Evolutionary conservation across 1,140 invertebrate species (phyloP).

Genomic region (Nephotettix cincticeps): DNA sequence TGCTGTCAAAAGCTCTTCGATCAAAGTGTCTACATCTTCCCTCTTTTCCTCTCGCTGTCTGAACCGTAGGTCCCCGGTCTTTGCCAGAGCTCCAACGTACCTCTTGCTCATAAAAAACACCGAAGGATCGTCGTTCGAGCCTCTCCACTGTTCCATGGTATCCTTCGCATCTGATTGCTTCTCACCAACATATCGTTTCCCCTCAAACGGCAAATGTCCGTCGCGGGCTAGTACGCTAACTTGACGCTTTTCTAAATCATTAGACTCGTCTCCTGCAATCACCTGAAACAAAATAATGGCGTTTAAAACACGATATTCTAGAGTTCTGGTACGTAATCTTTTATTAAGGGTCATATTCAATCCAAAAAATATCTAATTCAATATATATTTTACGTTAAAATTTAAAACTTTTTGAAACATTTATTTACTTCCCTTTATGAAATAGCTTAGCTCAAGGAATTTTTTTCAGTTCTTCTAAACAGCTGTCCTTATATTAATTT

Average conservation of each 20-base stretch:
- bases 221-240: constrained; percentile 35
- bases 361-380: too few relatives aligned
- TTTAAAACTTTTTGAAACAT: too few relatives aligned
- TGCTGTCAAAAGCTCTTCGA: constrained; percentile 32
- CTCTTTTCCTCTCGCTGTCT: constrained; percentile 34
- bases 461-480: too few relatives aligned
- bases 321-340: too few relatives aligned
- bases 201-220: constrained; percentile 34
- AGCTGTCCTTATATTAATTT: too few relatives aligned
- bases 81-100: constrained; percentile 38
- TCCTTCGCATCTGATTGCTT: constrained; percentile 23
- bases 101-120: constrained; percentile 33
- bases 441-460: too few relatives aligned
- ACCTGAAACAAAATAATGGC: constrained; percentile 31
- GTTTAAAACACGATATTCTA: too few relatives aligned
- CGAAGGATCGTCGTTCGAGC: constrained; percentile 23
- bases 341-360: too few relatives aligned
- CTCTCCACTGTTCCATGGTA: constrained; percentile 19
- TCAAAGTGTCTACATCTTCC: constrained; percentile 33
- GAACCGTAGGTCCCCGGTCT: constrained; percentile 33
- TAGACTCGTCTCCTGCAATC: constrained; percentile 20
- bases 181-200: constrained; percentile 34
- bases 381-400: too few relatives aligned
- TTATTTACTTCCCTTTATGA: too few relatives aligned
- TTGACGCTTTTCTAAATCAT: constrained; percentile 36